These are phyloP conservation scores for Masnerella sp. DNA, from an alignment of 2,888 invertebrate species.

Conservation along the genomic window DNA sequence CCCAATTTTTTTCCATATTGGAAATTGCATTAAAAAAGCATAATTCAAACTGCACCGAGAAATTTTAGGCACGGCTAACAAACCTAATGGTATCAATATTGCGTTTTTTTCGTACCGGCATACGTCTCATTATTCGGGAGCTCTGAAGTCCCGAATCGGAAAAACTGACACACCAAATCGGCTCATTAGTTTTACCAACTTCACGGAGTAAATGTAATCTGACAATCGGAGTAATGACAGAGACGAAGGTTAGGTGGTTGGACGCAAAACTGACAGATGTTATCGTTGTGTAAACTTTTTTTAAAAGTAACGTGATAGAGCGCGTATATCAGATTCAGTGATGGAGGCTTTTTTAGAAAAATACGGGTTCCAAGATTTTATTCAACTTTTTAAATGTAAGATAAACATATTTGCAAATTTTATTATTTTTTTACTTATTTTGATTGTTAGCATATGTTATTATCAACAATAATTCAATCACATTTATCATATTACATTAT, in stretches of 20 bases:
- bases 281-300: no score
- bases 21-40: no score
- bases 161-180: background rate
- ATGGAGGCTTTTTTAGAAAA: background rate
- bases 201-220: background rate
- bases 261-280: no score
- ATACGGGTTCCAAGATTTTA: background rate
- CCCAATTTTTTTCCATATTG: no score
- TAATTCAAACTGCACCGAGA: no score
- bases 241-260: background rate
- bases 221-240: background rate
- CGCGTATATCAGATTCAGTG: no score
- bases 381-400: background rate
- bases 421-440: no score
- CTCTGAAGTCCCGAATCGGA: slow-evolving; percentile 3
- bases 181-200: background rate
- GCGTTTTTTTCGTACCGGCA: background rate
- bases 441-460: no score
- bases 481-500: background rate
- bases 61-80: background rate
- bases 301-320: no score
- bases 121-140: background rate
- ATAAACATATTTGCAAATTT: no score
- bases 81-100: background rate
- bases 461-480: background rate